Evolutionary conservation across 37 sponge, comb jelly and placozoan genomes (phyloP).

Genomic region (Amphimedon queenslandica): DNA sequence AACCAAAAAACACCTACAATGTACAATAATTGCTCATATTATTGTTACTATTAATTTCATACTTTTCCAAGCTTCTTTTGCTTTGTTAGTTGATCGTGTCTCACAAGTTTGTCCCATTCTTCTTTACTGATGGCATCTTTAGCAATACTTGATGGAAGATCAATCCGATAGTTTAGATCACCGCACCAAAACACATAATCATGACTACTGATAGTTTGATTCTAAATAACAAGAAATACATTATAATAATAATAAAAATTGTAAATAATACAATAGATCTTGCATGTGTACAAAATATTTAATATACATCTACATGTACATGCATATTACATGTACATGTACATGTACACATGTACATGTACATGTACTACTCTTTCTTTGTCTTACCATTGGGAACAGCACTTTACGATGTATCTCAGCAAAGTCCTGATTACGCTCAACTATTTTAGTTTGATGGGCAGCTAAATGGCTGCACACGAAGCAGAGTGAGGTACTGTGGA

Average conservation of each 20-base stretch:
- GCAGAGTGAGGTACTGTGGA: conserved; percentile 82
- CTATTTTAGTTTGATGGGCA: conserved; percentile 89
- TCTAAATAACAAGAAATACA: conserved; percentile 42
- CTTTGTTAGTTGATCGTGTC: conserved; percentile 79
- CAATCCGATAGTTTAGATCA: conserved; percentile 98
- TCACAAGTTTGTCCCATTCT: conserved; percentile 60
- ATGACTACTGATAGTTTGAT: conserved; percentile 62
- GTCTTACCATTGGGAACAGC: conserved; percentile 61
- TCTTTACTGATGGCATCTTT: conserved; percentile 60
- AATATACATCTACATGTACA: background rate
- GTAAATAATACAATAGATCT: background rate
- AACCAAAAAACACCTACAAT: conserved; percentile 87
- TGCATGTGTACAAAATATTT: background rate
- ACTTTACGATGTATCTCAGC: conserved; percentile 75
- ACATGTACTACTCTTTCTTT: background rate
- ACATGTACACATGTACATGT: conserved; percentile 4
- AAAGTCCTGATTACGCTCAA: conserved; percentile 88
- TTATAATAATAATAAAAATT: background rate
- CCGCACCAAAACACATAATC: conserved; percentile 99
- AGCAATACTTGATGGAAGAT: conserved; percentile 70
- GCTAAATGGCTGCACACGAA: conserved; percentile 99
- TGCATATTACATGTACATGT: too few relatives aligned
- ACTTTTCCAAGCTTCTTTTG: conserved; percentile 75
- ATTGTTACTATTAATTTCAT: background rate
- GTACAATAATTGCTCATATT: background rate